These are phyloP conservation scores for Crypturellus undulatus DNA, from an alignment of 2,113 vertebrate genomes.

Conservation along the genomic window DNA sequence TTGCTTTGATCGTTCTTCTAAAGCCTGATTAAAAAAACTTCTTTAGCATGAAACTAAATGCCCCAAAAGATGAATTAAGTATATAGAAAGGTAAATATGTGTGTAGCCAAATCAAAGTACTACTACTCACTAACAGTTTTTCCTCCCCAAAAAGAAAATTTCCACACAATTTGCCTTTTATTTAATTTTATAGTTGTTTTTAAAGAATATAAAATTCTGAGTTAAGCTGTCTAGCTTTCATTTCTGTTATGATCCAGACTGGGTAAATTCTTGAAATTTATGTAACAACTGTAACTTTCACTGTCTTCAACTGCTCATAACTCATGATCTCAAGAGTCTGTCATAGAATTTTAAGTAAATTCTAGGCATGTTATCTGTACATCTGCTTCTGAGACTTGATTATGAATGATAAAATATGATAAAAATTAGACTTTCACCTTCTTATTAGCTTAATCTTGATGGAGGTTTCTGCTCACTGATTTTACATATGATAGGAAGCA, in stretches of 20 bases:
- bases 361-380: not conserved
- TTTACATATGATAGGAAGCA: not conserved
- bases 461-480: not conserved
- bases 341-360: not conserved
- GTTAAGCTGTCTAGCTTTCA: not conserved
- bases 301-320: not conserved
- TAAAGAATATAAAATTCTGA: not conserved
- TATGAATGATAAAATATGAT: not conserved
- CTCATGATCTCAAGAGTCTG: not conserved
- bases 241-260: not conserved
- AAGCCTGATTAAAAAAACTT: not conserved
- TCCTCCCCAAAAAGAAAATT: not conserved
- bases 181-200: not conserved
- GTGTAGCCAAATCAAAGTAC: not conserved
- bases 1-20: not conserved
- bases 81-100: not conserved
- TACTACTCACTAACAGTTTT: not conserved
- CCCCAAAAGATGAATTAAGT: not conserved
- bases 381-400: not conserved
- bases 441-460: conserved; percentile 14
- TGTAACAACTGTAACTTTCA: not conserved
- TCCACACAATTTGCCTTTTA: not conserved
- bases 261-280: not conserved
- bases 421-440: not conserved
- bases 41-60: not conserved